Evolutionary conservation across 2,797 vertebrate genomes (phyloP).

Genomic region (Aphelocoma californica): DNA sequence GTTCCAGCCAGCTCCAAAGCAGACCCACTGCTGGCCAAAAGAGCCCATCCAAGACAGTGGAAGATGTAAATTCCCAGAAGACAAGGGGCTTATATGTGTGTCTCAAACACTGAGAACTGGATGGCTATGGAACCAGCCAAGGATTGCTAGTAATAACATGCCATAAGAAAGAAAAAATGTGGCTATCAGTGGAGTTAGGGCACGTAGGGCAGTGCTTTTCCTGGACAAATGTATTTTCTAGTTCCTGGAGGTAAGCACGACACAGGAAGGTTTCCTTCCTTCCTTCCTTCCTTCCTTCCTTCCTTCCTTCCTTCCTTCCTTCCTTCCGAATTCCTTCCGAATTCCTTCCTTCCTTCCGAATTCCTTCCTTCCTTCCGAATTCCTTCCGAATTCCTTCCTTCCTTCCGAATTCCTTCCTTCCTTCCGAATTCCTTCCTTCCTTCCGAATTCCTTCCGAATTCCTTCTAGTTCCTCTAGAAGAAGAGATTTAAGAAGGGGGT

Average conservation of each 20-base stretch:
- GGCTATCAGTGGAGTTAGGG: not conserved
- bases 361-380: not conserved
- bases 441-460: not conserved
- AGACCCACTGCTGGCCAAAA: not conserved
- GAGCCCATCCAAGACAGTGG: not conserved
- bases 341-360: no score
- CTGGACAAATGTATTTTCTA: no score
- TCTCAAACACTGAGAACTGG: fast-evolving
- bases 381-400: no score
- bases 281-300: not conserved
- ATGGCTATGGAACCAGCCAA: not conserved
- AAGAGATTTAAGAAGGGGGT: not conserved
- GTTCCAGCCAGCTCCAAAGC: not conserved
- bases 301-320: not conserved
- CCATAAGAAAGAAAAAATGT: not conserved
- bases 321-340: no score
- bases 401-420: no score
- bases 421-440: no score
- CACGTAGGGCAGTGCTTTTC: not conserved
- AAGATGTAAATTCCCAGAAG: not conserved
- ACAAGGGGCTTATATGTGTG: not conserved
- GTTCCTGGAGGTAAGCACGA: not conserved
- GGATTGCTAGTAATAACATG: not conserved
- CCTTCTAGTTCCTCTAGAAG: not conserved
- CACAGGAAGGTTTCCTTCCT: not conserved